Evolutionary conservation across 2,113 vertebrate species (phyloP).

Genomic region (Saimiri boliviensis): DNA sequence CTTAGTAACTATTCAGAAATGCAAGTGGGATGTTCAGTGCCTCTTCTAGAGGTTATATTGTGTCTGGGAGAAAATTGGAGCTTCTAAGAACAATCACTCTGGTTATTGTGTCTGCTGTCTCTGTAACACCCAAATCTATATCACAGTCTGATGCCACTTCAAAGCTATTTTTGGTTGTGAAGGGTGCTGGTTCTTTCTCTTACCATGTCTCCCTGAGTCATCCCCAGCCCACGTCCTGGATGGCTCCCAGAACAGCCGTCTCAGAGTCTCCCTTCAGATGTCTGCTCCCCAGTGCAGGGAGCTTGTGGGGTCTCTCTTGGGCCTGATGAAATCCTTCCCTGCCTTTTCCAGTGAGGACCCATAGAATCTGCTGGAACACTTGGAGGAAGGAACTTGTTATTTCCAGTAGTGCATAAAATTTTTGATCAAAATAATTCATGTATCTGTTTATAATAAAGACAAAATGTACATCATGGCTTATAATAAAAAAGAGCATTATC

Average conservation of each 20-base stretch:
- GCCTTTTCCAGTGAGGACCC: not conserved
- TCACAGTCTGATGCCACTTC: not conserved
- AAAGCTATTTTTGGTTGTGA: conserved; percentile 11
- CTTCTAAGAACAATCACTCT: not conserved
- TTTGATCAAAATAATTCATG: not conserved
- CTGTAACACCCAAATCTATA: not conserved
- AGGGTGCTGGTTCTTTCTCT: not conserved
- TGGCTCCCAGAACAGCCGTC: not conserved
- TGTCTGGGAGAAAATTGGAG: not conserved
- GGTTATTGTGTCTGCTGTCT: not conserved
- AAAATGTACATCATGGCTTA: not conserved
- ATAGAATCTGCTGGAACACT: not conserved
- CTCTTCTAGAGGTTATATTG: not conserved
- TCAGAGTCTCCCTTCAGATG: not conserved
- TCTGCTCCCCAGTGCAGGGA: not conserved
- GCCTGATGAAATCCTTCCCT: not conserved
- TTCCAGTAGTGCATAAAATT: not conserved
- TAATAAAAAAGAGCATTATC: not conserved
- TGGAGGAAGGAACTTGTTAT: not conserved
- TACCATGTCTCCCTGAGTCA: not conserved
- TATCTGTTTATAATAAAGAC: not conserved
- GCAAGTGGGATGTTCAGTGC: not conserved
- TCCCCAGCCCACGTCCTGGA: not conserved
- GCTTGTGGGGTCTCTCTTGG: not conserved
- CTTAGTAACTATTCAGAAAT: not conserved